phyloP scores from a whole-genome alignment of 2,797 vertebrate genomes.

The Syngnathus rostellatus region DNA sequence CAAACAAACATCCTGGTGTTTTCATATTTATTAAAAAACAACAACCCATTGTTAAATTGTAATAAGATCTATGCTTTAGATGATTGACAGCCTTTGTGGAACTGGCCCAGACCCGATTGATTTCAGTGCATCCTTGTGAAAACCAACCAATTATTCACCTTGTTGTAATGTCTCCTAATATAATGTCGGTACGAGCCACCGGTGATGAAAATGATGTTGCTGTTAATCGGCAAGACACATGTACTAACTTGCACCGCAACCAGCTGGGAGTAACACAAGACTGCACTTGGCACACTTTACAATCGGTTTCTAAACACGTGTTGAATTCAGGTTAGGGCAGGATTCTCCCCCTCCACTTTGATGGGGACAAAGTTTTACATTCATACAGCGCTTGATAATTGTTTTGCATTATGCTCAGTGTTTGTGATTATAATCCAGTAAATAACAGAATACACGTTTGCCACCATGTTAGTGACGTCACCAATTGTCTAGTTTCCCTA shows the following conservation, averaged over 20 bases:
- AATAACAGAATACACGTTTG: not conserved
- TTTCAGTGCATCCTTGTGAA: too few relatives aligned
- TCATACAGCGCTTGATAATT: not conserved
- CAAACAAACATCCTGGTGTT: not conserved
- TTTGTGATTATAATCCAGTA: not conserved
- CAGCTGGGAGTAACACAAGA: not conserved
- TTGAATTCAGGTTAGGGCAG: slow-evolving; percentile 22
- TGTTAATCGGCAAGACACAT: not conserved
- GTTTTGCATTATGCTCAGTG: not conserved
- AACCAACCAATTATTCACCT: too few relatives aligned
- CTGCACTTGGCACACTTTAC: not conserved
- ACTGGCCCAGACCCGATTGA: not conserved
- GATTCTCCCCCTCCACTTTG: not conserved
- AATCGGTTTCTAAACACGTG: slow-evolving; percentile 23
- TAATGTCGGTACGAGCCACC: not conserved
- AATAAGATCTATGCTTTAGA: not conserved
- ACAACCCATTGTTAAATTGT: not conserved
- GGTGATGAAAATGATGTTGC: not conserved
- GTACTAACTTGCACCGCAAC: not conserved
- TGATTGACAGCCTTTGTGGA: not conserved
- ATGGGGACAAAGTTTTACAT: not conserved
- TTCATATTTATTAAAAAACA: not conserved
- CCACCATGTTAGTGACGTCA: not conserved
- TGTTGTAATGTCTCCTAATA: too few relatives aligned
- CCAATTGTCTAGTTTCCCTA: not conserved